Conservation (phyloP, 1,140 invertebrate species). For the Neomicropteryx cornuta region DNA sequence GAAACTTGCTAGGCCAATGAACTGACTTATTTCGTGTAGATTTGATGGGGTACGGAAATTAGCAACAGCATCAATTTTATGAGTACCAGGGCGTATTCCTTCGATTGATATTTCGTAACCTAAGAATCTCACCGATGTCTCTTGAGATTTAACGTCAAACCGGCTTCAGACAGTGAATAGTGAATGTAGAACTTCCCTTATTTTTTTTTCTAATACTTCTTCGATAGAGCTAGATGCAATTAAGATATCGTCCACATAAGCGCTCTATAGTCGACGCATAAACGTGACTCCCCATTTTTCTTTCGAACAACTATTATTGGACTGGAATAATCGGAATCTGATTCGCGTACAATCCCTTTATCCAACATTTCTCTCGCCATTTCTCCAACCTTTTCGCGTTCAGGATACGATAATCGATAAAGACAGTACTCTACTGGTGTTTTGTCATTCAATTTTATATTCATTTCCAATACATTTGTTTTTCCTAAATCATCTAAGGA, state of each 20-base stretch:
- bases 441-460: too few species aligned
- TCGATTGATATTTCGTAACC: slow-evolving; percentile 13
- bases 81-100: slow-evolving; percentile 14
- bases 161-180: slow-evolving; percentile 1
- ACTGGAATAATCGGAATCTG: too few species aligned
- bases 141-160: slow-evolving; percentile 7
- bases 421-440: too few species aligned
- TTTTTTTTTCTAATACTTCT: slow-evolving; percentile 15
- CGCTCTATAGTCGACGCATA: too few species aligned
- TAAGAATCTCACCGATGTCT: slow-evolving; percentile 10
- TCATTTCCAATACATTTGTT: too few species aligned
- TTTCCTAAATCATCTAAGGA: too few species aligned
- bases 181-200: slow-evolving; percentile 18
- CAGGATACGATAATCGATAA: too few species aligned
- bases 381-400: too few species aligned
- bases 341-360: too few species aligned
- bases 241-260: slow-evolving; percentile 17
- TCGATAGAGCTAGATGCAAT: slow-evolving; percentile 10
- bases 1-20: slow-evolving; percentile 18
- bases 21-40: slow-evolving; percentile 18
- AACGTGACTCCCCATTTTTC: too few species aligned
- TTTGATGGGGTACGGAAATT: slow-evolving; percentile 13
- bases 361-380: too few species aligned
- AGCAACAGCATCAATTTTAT: slow-evolving; percentile 15
- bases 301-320: too few species aligned